Base-by-base conservation (phyloP, 2,888 invertebrate species). In the Laothoe populi region DNA sequence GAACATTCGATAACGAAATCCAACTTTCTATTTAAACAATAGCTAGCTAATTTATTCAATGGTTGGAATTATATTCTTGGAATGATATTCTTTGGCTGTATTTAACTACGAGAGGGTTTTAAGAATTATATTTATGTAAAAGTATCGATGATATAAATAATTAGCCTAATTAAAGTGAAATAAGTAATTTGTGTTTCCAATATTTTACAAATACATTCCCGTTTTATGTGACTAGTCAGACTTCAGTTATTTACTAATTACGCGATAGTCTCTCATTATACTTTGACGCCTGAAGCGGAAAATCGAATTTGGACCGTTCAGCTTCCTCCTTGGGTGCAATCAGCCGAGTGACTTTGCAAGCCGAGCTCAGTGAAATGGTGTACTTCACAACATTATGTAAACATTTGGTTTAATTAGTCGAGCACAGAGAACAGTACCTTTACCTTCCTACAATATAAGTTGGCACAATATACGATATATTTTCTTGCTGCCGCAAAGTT, bases 331-430 rank as follows among this genome's bases (percentile, higher is more conserved):
- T 35, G 19, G 21, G 31, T 19, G 53, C 53, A 53, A 35, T 53
- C 53, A 53, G 53, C 53, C 53, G 53, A 53, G 31, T 53, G 53
- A 53, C 53, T 53, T 53, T 53, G 53, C 53, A 53, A 53, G 53
- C 16, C 35, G 53, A 19, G 53, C 19, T 53, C 31, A 19, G 31
- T 35, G 21, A 53, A 35, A 53, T 24, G n/a, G 31, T 19, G 10
- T 53, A 35, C 19, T 53, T 53, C 31, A 19, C 35, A 53, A 19
- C 8, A 26, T 16, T 31, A 49, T 53, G 53, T 53, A 53, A 53
- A 53, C 35, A 53, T 53, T 53, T 35, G 10, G 19, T 53, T 19
- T 53, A 53, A 53, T 53, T 53, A 53, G 53, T 53, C 11, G 1
- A 11, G 53, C 4, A 10, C 8, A 19, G 11, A 26, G 5, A 26